Percentiles rank a stretch among this genome's conserved stretches.
Evolutionary conservation across 2,888 invertebrate species (phyloP).

Genomic region (Nemotelus pantherinus): DNA sequence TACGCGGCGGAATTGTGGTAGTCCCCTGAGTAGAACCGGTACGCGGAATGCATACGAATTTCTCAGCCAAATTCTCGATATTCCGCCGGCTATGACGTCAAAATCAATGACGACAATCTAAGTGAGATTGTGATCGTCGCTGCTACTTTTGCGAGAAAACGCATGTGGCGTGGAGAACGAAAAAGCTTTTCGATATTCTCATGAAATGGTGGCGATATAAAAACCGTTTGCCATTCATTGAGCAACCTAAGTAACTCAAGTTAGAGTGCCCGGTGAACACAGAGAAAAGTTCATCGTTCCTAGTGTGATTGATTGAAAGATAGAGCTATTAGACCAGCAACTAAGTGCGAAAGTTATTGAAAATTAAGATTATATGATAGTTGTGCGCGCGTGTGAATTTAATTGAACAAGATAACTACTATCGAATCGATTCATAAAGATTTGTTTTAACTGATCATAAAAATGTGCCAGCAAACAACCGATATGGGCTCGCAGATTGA

Average conservation of each 20-base stretch:
- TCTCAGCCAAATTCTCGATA: neutral
- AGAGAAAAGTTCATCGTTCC: conserved; percentile 30
- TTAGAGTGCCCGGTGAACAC: conserved; percentile 28
- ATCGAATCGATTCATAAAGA: neutral
- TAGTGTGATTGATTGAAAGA: conserved; percentile 12
- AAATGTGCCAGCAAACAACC: conserved; percentile 61
- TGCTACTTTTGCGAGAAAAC: too few species aligned
- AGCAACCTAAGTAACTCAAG: conserved; percentile 12
- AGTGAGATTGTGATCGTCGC: too few species aligned
- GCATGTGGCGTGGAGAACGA: too few species aligned
- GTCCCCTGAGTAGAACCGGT: conserved; percentile 12
- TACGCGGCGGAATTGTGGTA: conserved; percentile 25
- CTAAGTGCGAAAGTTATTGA: neutral
- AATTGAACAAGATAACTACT: neutral
- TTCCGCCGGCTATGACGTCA: conserved; percentile 24
- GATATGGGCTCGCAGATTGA: conserved; percentile 61
- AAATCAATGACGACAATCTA: neutral
- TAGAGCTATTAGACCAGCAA: neutral
- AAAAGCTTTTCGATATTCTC: neutral
- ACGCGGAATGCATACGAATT: neutral
- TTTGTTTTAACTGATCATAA: conserved; percentile 41
- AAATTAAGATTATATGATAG: neutral
- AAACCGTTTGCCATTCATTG: conserved; percentile 17
- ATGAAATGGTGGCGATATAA: conserved; percentile 10
- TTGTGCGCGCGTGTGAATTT: conserved; percentile 19